phyloP scores from a whole-genome alignment of 2,797 vertebrate species.

The Momotus momota region DNA sequence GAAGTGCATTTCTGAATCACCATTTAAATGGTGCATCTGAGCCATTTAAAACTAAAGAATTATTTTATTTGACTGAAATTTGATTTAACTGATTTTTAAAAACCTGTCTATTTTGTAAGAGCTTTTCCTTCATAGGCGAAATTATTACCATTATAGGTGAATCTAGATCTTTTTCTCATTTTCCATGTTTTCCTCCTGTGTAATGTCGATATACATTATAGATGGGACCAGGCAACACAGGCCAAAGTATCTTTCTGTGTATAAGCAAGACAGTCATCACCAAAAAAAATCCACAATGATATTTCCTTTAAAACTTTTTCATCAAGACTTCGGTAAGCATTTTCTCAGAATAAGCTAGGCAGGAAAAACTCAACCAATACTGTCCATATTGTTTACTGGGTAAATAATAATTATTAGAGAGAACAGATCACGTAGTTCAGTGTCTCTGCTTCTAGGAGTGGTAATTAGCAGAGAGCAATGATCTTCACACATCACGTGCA shows the following conservation, averaged over 20 bases:
- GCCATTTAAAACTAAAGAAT: not conserved
- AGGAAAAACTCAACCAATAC: not conserved
- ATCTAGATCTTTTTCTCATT: not conserved
- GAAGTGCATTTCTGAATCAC: not conserved
- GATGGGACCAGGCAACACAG: not conserved
- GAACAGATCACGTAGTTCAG: not conserved
- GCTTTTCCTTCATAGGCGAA: not conserved
- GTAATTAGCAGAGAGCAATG: constrained; percentile 18
- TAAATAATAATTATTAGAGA: constrained; percentile 42
- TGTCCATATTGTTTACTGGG: not conserved
- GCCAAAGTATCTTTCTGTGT: not conserved
- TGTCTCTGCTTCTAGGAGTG: not conserved
- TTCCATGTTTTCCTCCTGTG: not conserved
- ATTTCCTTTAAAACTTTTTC: not conserved
- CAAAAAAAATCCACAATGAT: not conserved
- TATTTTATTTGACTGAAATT: not conserved
- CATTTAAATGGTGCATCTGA: not conserved
- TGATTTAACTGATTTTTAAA: not conserved
- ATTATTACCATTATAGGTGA: not conserved
- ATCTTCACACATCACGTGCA: constrained; percentile 19
- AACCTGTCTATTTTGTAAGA: not conserved
- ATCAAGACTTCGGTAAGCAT: not conserved
- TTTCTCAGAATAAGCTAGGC: not conserved
- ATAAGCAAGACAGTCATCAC: not conserved
- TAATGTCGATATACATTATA: not conserved